Evolutionary conservation across 2,797 vertebrate genomes (phyloP).

Genomic region (Meriones psammophilus): DNA sequence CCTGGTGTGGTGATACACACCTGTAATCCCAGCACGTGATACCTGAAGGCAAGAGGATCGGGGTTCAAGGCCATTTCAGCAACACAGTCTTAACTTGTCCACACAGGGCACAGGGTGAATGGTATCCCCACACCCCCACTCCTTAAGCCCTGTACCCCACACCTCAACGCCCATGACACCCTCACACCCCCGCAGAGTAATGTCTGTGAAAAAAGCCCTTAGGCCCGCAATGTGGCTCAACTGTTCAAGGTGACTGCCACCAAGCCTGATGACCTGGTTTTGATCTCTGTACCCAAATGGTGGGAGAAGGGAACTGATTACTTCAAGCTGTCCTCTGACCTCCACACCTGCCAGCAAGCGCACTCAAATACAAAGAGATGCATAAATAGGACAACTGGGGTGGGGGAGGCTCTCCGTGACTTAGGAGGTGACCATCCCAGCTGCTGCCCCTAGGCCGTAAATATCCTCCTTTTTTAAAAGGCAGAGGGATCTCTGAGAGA

Average conservation of each 20-base stretch:
- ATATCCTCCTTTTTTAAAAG: not conserved
- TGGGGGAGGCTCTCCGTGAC: not conserved
- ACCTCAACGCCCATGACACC: not conserved
- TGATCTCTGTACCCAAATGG: not conserved
- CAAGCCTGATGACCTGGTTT: not conserved
- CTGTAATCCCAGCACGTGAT: not conserved
- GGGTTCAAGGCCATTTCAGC: not conserved
- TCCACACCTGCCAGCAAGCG: not conserved
- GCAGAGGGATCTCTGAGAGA: not conserved
- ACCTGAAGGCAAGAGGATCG: not conserved
- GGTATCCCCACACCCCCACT: not conserved
- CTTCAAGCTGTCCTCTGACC: not conserved
- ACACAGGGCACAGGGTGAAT: not conserved
- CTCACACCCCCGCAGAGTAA: not conserved
- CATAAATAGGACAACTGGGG: not conserved
- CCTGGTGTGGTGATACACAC: not conserved
- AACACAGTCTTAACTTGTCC: not conserved
- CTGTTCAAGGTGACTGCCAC: not conserved
- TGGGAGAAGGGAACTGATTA: not conserved
- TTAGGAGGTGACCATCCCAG: not conserved
- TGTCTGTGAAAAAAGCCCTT: not conserved
- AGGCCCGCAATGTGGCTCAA: not conserved
- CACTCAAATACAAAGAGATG: not conserved
- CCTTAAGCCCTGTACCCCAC: too few species aligned
- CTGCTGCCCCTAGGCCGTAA: too few species aligned